Conservation (phyloP, 2,888 invertebrate species). For the Heteromurus nitidus region DNA sequence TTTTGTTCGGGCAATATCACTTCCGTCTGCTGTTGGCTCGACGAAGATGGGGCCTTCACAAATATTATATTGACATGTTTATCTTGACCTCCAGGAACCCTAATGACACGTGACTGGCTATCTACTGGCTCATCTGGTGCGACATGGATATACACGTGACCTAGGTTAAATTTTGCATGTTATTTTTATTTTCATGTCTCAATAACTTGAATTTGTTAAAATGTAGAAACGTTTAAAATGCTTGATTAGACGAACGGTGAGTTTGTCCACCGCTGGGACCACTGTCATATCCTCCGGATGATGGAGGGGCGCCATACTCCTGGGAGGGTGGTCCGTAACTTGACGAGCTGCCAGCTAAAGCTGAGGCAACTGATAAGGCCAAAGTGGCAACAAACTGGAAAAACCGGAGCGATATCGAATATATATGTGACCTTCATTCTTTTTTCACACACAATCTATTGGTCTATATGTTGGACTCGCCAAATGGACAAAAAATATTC, state of each 20-base stretch:
- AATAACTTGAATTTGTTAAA: no score
- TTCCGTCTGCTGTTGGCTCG: slow-evolving; percentile 55
- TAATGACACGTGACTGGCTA: slow-evolving; percentile 49
- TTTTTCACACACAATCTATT: no score
- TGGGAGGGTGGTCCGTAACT: slow-evolving; percentile 29
- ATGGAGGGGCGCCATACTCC: slow-evolving; percentile 11
- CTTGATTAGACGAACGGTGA: no score
- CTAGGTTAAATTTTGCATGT: not conserved
- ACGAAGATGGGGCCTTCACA: slow-evolving; percentile 48
- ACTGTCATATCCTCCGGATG: not conserved
- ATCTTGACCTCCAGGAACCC: slow-evolving; percentile 52
- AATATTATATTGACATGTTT: slow-evolving; percentile 57
- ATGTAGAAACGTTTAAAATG: no score
- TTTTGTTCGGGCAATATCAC: slow-evolving; percentile 55
- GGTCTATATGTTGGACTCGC: no score
- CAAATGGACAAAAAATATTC: no score
- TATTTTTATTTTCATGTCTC: no score
- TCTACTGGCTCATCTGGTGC: slow-evolving; percentile 57
- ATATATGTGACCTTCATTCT: no score
- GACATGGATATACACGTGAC: slow-evolving; percentile 60
- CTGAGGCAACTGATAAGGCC: slow-evolving; percentile 17
- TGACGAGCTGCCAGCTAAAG: slow-evolving; percentile 23
- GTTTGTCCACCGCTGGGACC: slow-evolving; percentile 24
- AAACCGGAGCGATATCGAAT: no score
- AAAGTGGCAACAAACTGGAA: slow-evolving; percentile 34